Percentiles rank a stretch among this genome's conserved stretches.
These are phyloP conservation scores for Listrodromus nycthemerus DNA, from an alignment of 2,888 invertebrate species.

Conservation along the genomic window DNA sequence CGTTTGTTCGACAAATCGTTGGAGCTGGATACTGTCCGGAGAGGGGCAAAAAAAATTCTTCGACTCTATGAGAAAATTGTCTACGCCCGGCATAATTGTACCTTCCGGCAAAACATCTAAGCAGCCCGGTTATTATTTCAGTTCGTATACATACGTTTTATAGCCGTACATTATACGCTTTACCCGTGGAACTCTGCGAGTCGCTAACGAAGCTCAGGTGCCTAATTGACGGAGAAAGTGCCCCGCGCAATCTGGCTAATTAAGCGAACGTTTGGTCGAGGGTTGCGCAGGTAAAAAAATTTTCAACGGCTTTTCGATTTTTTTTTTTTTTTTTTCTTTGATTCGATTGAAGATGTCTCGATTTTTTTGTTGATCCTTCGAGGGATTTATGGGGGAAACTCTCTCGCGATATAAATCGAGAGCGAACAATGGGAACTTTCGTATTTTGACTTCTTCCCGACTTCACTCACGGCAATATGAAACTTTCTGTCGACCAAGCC, in stretches of 20 bases:
- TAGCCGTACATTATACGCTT: slow-evolving; percentile 5
- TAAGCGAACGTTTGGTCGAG: slow-evolving; percentile 65
- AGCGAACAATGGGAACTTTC: slow-evolving; percentile 17
- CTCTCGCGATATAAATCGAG: slow-evolving; percentile 1
- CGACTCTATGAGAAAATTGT: background rate
- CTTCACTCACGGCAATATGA: background rate
- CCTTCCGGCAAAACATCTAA: slow-evolving; percentile 14
- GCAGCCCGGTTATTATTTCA: slow-evolving; percentile 32
- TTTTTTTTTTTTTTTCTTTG: too few species aligned
- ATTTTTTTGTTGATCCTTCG: background rate
- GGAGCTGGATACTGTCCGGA: background rate
- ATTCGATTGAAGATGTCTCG: background rate
- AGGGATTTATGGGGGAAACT: background rate
- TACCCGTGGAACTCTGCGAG: slow-evolving; percentile 15
- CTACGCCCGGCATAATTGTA: slow-evolving; percentile 16
- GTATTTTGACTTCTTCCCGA: slow-evolving; percentile 2
- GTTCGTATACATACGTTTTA: background rate
- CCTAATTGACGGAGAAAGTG: slow-evolving; percentile 77
- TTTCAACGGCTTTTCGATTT: slow-evolving; percentile 22
- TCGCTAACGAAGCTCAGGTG: slow-evolving; percentile 71
- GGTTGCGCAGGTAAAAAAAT: slow-evolving; percentile 51
- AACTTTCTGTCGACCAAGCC: background rate
- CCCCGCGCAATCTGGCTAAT: slow-evolving; percentile 67
- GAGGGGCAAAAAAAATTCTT: background rate
- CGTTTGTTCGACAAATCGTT: background rate